These are phyloP conservation scores for Laothoe populi DNA, from an alignment of 2,888 invertebrate genomes.

Conservation along the genomic window DNA sequence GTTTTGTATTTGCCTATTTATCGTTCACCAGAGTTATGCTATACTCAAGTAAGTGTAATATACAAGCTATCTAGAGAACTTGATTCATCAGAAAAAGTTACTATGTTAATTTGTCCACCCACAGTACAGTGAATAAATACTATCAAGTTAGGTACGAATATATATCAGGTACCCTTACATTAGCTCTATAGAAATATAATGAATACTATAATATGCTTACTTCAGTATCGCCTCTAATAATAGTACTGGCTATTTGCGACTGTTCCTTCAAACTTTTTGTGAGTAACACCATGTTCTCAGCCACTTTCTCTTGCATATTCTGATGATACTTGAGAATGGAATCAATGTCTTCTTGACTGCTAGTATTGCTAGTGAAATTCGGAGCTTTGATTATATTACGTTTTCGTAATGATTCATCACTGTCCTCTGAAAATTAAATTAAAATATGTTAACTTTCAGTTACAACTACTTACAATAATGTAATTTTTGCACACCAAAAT, in stretches of 20 bases:
- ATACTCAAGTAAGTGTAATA: no score
- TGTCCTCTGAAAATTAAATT: slow-evolving; percentile 54
- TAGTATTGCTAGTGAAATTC: slow-evolving; percentile 74
- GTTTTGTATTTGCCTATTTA: no score
- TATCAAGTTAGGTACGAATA: no score
- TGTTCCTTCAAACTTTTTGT: slow-evolving; percentile 96
- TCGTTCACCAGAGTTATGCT: no score
- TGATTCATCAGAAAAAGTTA: no score
- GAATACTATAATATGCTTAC: slow-evolving; percentile 63
- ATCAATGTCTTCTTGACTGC: slow-evolving; percentile 89
- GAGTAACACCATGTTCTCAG: slow-evolving; percentile 96
- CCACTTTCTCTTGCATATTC: slow-evolving; percentile 95
- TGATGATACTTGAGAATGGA: slow-evolving; percentile 94
- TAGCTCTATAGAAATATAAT: no score
- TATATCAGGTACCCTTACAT: no score
- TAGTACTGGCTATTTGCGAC: slow-evolving; percentile 93
- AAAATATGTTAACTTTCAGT: neutral
- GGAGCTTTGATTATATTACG: slow-evolving; percentile 82
- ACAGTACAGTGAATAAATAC: no score
- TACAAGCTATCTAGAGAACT: no score
- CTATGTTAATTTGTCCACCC: no score
- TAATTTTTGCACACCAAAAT: no score
- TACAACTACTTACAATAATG: no score
- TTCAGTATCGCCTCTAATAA: slow-evolving; percentile 95
- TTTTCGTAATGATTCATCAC: slow-evolving; percentile 78